These are phyloP conservation scores for Bombus sylvicola DNA, from an alignment of 1,140 invertebrate species.

Conservation along the genomic window DNA sequence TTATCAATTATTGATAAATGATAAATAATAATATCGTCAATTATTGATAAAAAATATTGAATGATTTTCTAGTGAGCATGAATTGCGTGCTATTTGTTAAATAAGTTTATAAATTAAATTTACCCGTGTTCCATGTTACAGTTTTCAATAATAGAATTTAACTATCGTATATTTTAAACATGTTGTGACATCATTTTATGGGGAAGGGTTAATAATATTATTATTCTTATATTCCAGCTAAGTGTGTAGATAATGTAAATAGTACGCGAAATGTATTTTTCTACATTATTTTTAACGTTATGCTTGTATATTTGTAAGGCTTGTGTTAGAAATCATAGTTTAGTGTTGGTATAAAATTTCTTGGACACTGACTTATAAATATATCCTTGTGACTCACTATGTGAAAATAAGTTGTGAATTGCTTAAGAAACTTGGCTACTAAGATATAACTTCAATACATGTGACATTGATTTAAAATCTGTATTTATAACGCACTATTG, in stretches of 20 bases:
- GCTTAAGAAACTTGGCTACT: conserved; percentile 58
- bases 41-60: background rate
- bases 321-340: conserved; percentile 7
- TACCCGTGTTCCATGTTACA: background rate
- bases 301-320: background rate
- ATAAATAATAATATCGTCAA: too few species aligned
- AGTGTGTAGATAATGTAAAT: background rate
- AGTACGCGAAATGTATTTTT: background rate
- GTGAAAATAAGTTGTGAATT: conserved; percentile 73
- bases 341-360: conserved; percentile 60
- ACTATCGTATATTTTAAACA: background rate
- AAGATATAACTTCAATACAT: conserved; percentile 6
- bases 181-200: too few species aligned
- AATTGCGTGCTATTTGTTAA: background rate
- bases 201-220: background rate
- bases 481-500: background rate
- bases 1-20: too few species aligned
- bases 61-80: background rate
- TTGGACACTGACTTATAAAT: conserved; percentile 70
- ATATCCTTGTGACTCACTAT: conserved; percentile 69
- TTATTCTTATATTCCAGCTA: background rate
- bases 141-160: background rate
- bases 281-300: background rate
- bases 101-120: too few species aligned
- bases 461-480: conserved; percentile 14